Conservation (phyloP, 2,113 vertebrate genomes). For the Clarias gariepinus region DNA sequence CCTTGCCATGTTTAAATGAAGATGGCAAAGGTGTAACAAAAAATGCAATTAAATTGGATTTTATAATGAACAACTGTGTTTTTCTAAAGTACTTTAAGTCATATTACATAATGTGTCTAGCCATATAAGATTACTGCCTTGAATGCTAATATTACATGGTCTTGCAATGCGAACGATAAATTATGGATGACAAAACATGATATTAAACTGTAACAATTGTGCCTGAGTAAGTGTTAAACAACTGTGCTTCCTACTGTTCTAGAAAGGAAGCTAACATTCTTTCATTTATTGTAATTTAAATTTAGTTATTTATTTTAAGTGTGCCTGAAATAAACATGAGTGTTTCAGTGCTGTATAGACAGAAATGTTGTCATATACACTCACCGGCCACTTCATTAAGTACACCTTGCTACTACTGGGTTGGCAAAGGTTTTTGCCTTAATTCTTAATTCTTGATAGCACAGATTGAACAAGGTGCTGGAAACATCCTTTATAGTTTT, state of each 20-base stretch:
- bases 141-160: background rate
- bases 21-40: constrained; percentile 4
- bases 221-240: background rate
- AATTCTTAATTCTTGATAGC: no score
- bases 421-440: no score
- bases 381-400: no score
- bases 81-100: background rate
- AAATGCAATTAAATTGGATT: background rate
- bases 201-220: background rate
- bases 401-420: no score
- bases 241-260: background rate
- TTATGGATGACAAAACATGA: background rate
- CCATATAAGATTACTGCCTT: background rate
- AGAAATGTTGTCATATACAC: background rate
- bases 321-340: background rate
- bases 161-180: background rate
- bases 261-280: background rate
- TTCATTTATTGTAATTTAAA: background rate
- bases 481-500: no score
- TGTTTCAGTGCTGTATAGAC: background rate
- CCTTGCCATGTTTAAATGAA: background rate
- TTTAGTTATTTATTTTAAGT: background rate
- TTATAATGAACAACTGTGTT: background rate
- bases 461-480: no score
- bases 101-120: background rate